Base-by-base conservation (phyloP, 1,140 invertebrate genomes). In the Bathynomus jamesi region DNA sequence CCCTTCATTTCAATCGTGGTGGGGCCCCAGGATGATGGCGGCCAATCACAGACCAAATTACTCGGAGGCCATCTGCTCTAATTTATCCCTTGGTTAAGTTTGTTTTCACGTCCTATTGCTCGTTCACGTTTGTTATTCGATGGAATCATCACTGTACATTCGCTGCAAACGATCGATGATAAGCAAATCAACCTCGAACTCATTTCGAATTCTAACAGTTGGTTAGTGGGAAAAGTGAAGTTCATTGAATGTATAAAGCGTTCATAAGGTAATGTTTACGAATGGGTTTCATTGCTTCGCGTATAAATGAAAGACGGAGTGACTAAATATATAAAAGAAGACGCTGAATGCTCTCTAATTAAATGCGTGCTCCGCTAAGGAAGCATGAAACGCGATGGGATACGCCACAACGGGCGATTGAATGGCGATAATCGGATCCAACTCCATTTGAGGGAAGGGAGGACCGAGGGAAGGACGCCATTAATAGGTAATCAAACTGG, bases 331-430 rank as follows among this genome's bases (percentile, higher is more conserved):
- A n/a, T n/a, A n/a, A n/a, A n/a, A n/a, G n/a, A n/a, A n/a, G n/a
- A n/a, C n/a, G n/a, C n/a, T n/a, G n/a, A n/a, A n/a, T n/a, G n/a
- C n/a, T 71, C 21, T 66, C 31, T 71, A 73, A 73, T 73, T 68
- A 73, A 73, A 73, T 69, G 71, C 69, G 71, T 73, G 68, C 71
- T 73, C 53, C 30, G n/a, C n/a, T n/a, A n/a, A n/a, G n/a, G n/a
- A n/a, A n/a, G 66, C 60, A 73, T 65, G 66, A 67, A 69, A 61
- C 65, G 65, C 68, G 66, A 67, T 73, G 67, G 71, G 71, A 69
- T 68, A 68, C 71, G 68, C 68, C 68, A 73, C 71, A 73, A 65
- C 71, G 71, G 61, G 25, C 67, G 65, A 73, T 73, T 73, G 66
- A 73, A 73, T 68, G 61, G 65, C 40, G 71, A 63, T 73, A 73